Conservation (phyloP, 2,797 vertebrate genomes). For the Gambelia wislizenii region DNA sequence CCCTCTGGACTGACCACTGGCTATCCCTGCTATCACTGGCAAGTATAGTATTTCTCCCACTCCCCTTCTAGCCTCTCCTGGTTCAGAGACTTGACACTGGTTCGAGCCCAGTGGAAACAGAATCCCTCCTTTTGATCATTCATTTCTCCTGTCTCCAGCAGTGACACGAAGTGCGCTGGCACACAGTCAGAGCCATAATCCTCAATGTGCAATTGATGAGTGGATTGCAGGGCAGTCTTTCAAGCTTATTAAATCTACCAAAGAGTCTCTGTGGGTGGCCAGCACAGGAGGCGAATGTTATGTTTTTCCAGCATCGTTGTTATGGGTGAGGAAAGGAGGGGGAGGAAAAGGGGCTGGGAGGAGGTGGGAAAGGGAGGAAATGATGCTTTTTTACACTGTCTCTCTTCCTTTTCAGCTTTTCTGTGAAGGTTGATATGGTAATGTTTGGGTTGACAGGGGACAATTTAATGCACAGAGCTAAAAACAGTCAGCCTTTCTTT, state of each 20-base stretch:
- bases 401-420: not conserved
- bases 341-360: not conserved
- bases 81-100: not conserved
- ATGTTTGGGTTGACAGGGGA: not conserved
- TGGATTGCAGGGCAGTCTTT: constrained; percentile 4
- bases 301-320: not conserved
- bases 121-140: constrained; percentile 10
- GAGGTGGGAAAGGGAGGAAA: not conserved
- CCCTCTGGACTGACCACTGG: not conserved
- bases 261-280: not conserved
- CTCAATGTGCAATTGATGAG: constrained; percentile 11
- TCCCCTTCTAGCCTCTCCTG: not conserved
- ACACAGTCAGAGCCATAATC: not conserved
- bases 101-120: not conserved
- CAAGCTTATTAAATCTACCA: constrained; percentile 13
- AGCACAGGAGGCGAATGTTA: not conserved
- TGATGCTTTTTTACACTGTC: not conserved
- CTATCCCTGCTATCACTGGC: not conserved
- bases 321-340: not conserved
- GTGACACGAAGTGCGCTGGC: not conserved
- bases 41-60: not conserved
- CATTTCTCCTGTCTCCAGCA: not conserved
- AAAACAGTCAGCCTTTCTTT: no score
- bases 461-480: not conserved
- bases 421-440: not conserved